Evolutionary conservation across 2,113 vertebrate genomes (phyloP), one percentile per base, ranked within the genome.

Genomic region (Pungitius pungitius): DNA sequence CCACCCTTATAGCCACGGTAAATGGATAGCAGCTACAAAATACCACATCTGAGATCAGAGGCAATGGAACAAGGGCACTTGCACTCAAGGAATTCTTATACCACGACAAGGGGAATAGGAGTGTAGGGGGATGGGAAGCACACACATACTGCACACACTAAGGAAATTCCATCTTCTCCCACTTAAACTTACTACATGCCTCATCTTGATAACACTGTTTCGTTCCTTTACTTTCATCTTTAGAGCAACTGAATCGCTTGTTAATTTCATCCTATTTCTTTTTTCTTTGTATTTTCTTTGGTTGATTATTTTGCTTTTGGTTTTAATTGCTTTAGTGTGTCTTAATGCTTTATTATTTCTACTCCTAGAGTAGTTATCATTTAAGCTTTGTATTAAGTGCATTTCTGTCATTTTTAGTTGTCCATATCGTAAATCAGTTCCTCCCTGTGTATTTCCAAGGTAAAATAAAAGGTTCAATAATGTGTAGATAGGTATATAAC

Each of bases 201-300:
- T 84, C 69, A 78, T 81, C 80, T 83, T 43, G 68, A 72, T 82
- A 77, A 77, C 81, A 73, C 63, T 78, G 26, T 81, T 87, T 81
- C 55, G 63, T 55, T 71, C 37, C 15, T 15, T 43, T 15, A 43
- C 42, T 43, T 49, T n/a, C 15, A n/a, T 49, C 45, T n/a, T 49
- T 49, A n/a, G 20, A 20, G 8, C 20, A n/a, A n/a, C n/a, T 49
- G 20, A n/a, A 10, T 3, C 6, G 11, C 11, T 52, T 51, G 22
- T 24, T 13, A 0, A 52, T 17, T 14, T 27, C 22, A 55, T 55
- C 52, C 52, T 55, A 55, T 55, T 55, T 55, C 6, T 27, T 14
- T 55, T 27, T 10, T 6, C 26, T 7, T 12, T 45, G 15, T 49
- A 10, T 20, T 55, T 55, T 6, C 27, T 27, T 55, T 55, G 27